Evolutionary conservation across 2,888 invertebrate genomes (phyloP), one percentile per base, ranked within the genome.

Genomic region (Pristionchus arcanus): DNA sequence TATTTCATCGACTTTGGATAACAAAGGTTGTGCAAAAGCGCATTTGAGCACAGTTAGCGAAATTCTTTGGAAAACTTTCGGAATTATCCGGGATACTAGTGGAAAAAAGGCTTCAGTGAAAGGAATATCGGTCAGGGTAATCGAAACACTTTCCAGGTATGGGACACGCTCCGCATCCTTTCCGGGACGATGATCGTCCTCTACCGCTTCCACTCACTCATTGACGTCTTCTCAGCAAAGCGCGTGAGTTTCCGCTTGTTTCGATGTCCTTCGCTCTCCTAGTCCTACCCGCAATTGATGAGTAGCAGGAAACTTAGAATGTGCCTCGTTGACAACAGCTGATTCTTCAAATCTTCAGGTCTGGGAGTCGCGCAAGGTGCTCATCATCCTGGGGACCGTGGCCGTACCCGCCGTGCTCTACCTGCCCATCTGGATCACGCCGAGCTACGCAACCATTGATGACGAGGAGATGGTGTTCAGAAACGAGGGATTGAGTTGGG

Each of bases 401-500:
- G 49, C 53, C 9, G 2, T 84, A 0, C 37, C 83, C 25, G n/a
- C 28, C 0, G 2, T 84, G 15, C 25, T 84, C 49, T 84, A 53
- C 15, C 19, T 84, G 1, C 83, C 83, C 15, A 37, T 84, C n/a
- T 55, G 31, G 34, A 34, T 53, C n/a, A 31, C 83, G 28, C 83
- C 83, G 19, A 25, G 53, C 25, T 53, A 53, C n/a, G 83, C 55
- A 16, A 28, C 21, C 25, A 37, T 84, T 19, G 83, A 53, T 5
- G 83, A 84, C 16, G 83, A 49, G 28, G 83, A 84, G 28, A 84
- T 84, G 83, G 28, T 84, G 4, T 84, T 84, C 83, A 31, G 21
- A 5, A 53, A 28, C 16, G 83, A 53, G 25, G 37, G 37, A 77
- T 25, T 77, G 21, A 42, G 34, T 9, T 31, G 34, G 77, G 77